phyloP scores from a whole-genome alignment of 2,888 invertebrate species.

The Spatulosminthurus flaviceps region DNA sequence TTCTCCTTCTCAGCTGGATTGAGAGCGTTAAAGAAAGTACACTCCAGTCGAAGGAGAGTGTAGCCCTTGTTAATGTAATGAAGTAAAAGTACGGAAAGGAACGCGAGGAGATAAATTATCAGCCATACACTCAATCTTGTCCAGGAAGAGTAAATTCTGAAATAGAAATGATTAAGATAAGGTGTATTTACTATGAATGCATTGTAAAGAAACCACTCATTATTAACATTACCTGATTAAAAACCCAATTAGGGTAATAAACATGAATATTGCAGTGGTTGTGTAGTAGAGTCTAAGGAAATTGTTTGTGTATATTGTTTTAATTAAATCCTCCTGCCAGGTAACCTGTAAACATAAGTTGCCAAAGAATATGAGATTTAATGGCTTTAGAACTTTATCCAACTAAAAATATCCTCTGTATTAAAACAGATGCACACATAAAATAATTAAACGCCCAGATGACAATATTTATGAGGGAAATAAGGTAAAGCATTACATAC shows the following conservation, averaged over 20 bases:
- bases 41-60: slow-evolving; percentile 34
- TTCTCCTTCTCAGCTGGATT: not conserved
- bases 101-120: not conserved
- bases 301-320: slow-evolving; percentile 14
- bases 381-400: too few relatives aligned
- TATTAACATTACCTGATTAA: slow-evolving; percentile 23
- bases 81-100: slow-evolving; percentile 29
- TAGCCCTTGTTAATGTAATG: slow-evolving; percentile 41
- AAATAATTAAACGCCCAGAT: not conserved
- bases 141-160: slow-evolving; percentile 28
- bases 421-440: not conserved
- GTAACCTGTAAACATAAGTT: slow-evolving; percentile 15
- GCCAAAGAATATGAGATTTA: not conserved
- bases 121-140: not conserved
- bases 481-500: slow-evolving; percentile 10
- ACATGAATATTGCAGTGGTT: slow-evolving; percentile 18
- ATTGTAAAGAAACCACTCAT: not conserved
- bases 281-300: slow-evolving; percentile 37
- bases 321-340: not conserved
- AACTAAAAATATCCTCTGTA: not conserved
- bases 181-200: not conserved
- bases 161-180: not conserved
- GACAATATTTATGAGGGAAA: too few relatives aligned
- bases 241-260: slow-evolving; percentile 23
- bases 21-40: slow-evolving; percentile 5